Evolutionary conservation across 2,797 vertebrate species (phyloP), one percentile per base, ranked within the genome.

Genomic region (Gallinago stenura): DNA sequence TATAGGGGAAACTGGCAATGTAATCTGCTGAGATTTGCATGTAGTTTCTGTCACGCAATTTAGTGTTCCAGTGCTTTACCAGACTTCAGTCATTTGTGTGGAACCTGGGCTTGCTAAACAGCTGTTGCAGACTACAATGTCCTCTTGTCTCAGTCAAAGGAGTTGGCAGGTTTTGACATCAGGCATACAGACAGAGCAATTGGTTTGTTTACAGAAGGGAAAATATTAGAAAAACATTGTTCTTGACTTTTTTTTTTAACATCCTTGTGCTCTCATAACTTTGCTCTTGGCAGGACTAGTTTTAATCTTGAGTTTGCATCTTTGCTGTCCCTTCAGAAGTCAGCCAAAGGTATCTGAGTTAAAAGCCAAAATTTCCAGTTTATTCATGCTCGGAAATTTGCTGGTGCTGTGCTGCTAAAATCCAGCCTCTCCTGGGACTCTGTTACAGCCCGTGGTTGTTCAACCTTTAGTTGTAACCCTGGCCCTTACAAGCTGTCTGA

Each of bases 231-330:
- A 93, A 81, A 93, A 81, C 28, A 26, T 54, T 58, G 48, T 41
- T 94, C 15, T 78, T 81, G 28, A 21, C 73, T 65, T 11, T 4
- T 3, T 53, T 18, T 24, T n/a, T 11, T 2, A 10, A 33, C 57
- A 50, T 70, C 31, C 26, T 80, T 90, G 31, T 7, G 21, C 39
- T 86, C 24, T 89, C 62, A 90, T 89, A 87, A 57, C 54, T 93
- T 94, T 77, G 26, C 60, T n/a, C 53, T 95, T 92, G 91, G 78
- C 78, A 87, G 62, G 71, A 77, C 35, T 26, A 48, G 26, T 35
- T 77, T 87, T 96, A 71, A 68, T 89, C 75, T 92, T 57, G 21
- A 64, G 48, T 56, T 83, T 54, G 10, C 46, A 71, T 92, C 82
- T 96, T 64, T 73, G 30, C 64, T 83, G 24, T 92, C 68, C 18